Percentiles rank a stretch among this genome's conserved stretches.
phyloP scores from a whole-genome alignment of 2,113 vertebrate genomes.

The Rhombomys opimus region DNA sequence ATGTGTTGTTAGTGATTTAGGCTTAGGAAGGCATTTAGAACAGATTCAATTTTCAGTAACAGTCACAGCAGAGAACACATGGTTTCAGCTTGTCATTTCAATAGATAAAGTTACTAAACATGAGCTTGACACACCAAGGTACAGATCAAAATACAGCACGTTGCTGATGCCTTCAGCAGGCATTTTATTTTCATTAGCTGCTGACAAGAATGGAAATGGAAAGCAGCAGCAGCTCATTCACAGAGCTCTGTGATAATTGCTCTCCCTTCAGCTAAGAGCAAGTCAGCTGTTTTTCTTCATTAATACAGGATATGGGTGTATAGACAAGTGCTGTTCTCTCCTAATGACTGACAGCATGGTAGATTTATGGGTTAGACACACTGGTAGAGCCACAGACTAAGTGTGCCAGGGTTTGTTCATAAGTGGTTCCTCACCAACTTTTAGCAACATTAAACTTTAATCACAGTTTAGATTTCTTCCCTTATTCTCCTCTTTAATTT shows the following conservation, averaged over 20 bases:
- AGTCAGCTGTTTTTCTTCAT: constrained; percentile 56
- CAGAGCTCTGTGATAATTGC: constrained; percentile 55
- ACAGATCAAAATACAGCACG: constrained; percentile 64
- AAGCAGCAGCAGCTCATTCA: background rate
- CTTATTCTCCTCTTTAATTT: background rate
- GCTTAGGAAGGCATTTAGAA: constrained; percentile 69
- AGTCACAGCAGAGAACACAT: constrained; percentile 79
- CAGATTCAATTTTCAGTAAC: constrained; percentile 72
- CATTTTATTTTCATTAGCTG: constrained; percentile 65
- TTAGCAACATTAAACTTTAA: constrained; percentile 10
- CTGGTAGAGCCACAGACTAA: background rate
- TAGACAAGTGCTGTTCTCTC: background rate
- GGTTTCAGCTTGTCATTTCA: constrained; percentile 78
- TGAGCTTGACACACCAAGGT: background rate
- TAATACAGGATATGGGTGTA: constrained; percentile 2
- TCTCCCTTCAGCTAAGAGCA: constrained; percentile 32
- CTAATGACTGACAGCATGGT: fast-evolving
- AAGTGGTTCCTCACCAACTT: background rate
- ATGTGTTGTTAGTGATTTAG: constrained; percentile 82
- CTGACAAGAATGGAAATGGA: background rate
- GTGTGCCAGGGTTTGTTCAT: background rate
- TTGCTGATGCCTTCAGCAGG: constrained; percentile 45
- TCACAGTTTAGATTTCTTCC: background rate
- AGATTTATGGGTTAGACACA: background rate
- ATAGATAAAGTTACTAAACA: constrained; percentile 75